phyloP scores from a whole-genome alignment of 1,140 invertebrate species.

The Prorops nasuta region DNA sequence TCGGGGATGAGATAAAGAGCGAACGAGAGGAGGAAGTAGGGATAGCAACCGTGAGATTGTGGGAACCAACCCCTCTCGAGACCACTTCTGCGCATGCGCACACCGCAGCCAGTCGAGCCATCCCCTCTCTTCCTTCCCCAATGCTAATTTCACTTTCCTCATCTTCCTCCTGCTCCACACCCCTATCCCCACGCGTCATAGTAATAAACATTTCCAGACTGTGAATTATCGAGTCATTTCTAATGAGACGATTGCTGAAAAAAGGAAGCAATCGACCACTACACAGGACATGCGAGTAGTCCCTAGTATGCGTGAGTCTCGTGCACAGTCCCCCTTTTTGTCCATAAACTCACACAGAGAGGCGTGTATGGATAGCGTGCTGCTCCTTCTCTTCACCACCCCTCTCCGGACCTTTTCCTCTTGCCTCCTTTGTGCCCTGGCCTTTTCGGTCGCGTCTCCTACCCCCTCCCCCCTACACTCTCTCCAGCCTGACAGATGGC shows the following conservation, averaged over 20 bases:
- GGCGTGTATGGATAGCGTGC: neutral
- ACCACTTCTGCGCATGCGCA: too few relatives aligned
- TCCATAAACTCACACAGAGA: too few relatives aligned
- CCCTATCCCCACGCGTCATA: neutral
- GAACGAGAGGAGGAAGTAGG: conserved; percentile 11
- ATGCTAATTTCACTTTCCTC: neutral
- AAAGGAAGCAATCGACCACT: too few relatives aligned
- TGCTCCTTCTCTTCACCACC: neutral
- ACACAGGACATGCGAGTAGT: too few relatives aligned
- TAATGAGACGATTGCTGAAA: too few relatives aligned
- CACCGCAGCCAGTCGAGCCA: too few relatives aligned
- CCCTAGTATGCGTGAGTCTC: too few relatives aligned
- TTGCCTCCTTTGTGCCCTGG: conserved; percentile 6
- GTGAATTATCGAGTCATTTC: too few relatives aligned
- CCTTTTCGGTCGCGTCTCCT: neutral
- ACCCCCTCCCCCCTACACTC: too few relatives aligned
- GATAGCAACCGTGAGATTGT: conserved; percentile 20
- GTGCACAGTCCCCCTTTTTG: too few relatives aligned
- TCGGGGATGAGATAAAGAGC: conserved; percentile 22
- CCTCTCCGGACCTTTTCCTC: neutral
- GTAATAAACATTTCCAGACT: too few relatives aligned
- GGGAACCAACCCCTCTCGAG: conserved; percentile 15
- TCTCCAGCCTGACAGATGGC: conserved; percentile 31
- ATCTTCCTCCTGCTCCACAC: conserved; percentile 7
- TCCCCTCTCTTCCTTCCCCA: neutral